These are phyloP conservation scores for Zygothrica quintamaculata DNA, from an alignment of 2,888 invertebrate species.

Conservation along the genomic window DNA sequence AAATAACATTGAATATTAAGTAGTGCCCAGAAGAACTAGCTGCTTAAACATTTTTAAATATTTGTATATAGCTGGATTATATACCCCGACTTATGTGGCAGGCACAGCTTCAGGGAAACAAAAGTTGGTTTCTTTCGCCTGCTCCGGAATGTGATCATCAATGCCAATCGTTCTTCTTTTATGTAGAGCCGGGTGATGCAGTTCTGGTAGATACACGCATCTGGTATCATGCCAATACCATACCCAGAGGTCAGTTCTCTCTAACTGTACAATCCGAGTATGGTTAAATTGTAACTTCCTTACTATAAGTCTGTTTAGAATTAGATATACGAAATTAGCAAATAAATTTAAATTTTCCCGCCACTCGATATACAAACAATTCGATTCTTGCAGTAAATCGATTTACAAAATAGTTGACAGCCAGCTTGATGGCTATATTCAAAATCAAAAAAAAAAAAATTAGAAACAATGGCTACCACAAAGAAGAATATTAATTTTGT, in stretches of 20 bases:
- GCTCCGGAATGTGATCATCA: slow-evolving; percentile 93
- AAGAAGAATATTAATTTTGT: slow-evolving; percentile 35
- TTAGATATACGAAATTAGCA: slow-evolving; percentile 1
- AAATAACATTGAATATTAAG: slow-evolving; percentile 75
- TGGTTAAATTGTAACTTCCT: slow-evolving; percentile 85
- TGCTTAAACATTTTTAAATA: neutral
- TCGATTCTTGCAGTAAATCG: neutral
- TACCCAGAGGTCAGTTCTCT: slow-evolving; percentile 92
- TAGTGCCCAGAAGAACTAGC: neutral
- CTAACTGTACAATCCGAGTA: slow-evolving; percentile 96
- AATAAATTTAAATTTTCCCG: slow-evolving; percentile 28
- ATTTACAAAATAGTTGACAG: slow-evolving; percentile 1
- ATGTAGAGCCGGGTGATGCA: slow-evolving; percentile 94
- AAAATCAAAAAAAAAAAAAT: slow-evolving; percentile 7
- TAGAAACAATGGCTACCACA: slow-evolving; percentile 26
- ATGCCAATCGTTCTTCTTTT: slow-evolving; percentile 90
- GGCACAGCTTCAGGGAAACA: slow-evolving; percentile 93
- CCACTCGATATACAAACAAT: neutral
- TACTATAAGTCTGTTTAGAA: slow-evolving; percentile 16
- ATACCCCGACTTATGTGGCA: slow-evolving; percentile 97
- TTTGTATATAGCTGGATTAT: slow-evolving; percentile 91
- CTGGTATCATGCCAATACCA: slow-evolving; percentile 95
- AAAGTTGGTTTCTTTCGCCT: slow-evolving; percentile 93
- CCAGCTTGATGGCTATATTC: slow-evolving; percentile 7
- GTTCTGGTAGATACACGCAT: slow-evolving; percentile 94